Evolutionary conservation across 1,140 invertebrate species (phyloP), one percentile per base, ranked within the genome.

Genomic region (Asobara japonica): DNA sequence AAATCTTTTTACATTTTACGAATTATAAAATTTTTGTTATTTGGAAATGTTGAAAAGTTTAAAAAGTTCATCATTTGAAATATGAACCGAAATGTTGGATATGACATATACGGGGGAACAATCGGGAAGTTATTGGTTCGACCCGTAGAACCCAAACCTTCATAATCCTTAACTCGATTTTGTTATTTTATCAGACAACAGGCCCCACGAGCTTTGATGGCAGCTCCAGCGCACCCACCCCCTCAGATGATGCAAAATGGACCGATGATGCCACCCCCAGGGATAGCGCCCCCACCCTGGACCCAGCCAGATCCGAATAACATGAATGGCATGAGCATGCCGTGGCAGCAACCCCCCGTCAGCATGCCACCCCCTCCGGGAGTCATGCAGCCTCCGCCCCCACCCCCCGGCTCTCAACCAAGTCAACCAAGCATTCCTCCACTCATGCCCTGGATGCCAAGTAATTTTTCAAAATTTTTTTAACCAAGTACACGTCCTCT

Each of bases 121-220:
- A n/a, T n/a, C n/a, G n/a, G n/a, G n/a, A n/a, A n/a, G n/a, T n/a
- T n/a, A n/a, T n/a, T n/a, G n/a, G n/a, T n/a, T n/a, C n/a, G n/a
- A n/a, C n/a, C n/a, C n/a, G n/a, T n/a, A n/a, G n/a, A n/a, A n/a
- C n/a, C n/a, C n/a, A 65, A 20, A 22, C 29, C 64, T 68, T 67
- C 20, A 61, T 65, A 20, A 71, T 68, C 75, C 10, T 3, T n/a
- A 38, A n/a, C 56, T 70, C 13, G 20, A 22, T 73, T 67, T 22
- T 38, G 36, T 38, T n/a, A n/a, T n/a, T 38, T 38, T n/a, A 38
- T 8, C 8, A 82, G 83, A 64, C 81, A 86, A 82, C 83, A 87
- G 74, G 87, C 91, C 20, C 91, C 91, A 62, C 87, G 91, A 60
- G 90, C 92, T 38, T 84, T 92, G 29, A 91, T 92, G 88, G 88